Percentiles rank a stretch among this genome's conserved stretches.
Evolutionary conservation across 2,113 vertebrate genomes (phyloP).

Genomic region (Barnardius zonarius): DNA sequence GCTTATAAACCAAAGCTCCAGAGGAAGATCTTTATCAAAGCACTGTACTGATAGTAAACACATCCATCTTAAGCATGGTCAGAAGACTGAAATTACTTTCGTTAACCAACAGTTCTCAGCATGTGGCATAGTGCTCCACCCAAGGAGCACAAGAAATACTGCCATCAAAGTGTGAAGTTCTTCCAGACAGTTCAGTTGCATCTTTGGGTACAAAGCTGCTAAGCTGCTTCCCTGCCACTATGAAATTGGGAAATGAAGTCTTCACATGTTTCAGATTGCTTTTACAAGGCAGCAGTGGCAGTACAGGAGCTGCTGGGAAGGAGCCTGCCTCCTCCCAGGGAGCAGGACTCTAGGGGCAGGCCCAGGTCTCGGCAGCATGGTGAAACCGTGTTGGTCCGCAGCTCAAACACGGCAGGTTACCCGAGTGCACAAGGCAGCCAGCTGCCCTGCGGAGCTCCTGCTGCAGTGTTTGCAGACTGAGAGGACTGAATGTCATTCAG

Average conservation of each 20-base stretch:
- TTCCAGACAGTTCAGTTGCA: neutral
- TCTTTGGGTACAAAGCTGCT: neutral
- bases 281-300: neutral
- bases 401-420: neutral
- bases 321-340: neutral
- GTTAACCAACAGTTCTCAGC: neutral
- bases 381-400: rapidly evolving
- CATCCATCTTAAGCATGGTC: neutral
- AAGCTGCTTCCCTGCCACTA: neutral
- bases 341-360: neutral
- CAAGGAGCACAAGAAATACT: neutral
- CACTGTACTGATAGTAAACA: neutral
- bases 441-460: neutral
- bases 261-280: neutral
- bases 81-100: neutral
- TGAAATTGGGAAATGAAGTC: rapidly evolving
- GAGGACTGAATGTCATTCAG: neutral
- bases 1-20: neutral
- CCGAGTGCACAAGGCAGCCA: neutral
- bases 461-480: neutral
- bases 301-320: neutral
- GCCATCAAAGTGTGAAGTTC: neutral
- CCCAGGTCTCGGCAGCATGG: neutral
- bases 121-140: neutral
- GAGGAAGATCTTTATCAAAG: slow-evolving; percentile 1